phyloP scores from a whole-genome alignment of 1,140 invertebrate genomes.

The Heliconius nattereri region DNA sequence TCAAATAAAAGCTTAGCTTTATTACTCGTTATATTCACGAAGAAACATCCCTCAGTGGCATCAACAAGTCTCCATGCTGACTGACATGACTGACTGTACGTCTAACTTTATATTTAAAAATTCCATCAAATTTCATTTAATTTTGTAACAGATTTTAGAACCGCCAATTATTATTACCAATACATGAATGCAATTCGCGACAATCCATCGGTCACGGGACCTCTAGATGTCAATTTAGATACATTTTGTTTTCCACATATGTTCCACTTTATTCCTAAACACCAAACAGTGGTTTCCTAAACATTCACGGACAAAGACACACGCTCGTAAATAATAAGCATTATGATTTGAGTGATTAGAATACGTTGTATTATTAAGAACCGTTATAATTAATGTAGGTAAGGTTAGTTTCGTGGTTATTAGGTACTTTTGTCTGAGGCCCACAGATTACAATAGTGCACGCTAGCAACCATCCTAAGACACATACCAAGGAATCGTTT shows the following conservation, averaged over 20 bases:
- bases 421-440: slow-evolving; percentile 73
- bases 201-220: slow-evolving; percentile 39
- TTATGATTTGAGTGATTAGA: slow-evolving; percentile 79
- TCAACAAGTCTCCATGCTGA: slow-evolving; percentile 76
- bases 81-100: slow-evolving; percentile 56
- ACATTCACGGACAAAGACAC: slow-evolving; percentile 82
- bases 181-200: slow-evolving; percentile 58
- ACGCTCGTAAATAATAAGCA: slow-evolving; percentile 82
- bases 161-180: slow-evolving; percentile 66
- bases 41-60: slow-evolving; percentile 81
- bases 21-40: slow-evolving; percentile 82
- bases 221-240: slow-evolving; percentile 59
- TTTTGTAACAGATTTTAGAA: slow-evolving; percentile 70
- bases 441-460: slow-evolving; percentile 80
- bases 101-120: slow-evolving; percentile 60
- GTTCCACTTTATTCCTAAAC: slow-evolving; percentile 73
- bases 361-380: slow-evolving; percentile 78
- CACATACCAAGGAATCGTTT: slow-evolving; percentile 78
- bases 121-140: slow-evolving; percentile 67
- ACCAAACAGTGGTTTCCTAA: slow-evolving; percentile 79
- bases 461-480: slow-evolving; percentile 72
- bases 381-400: slow-evolving; percentile 81
- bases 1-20: slow-evolving; percentile 83
- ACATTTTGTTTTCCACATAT: slow-evolving; percentile 64
- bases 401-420: slow-evolving; percentile 75